Conservation (phyloP, 2,797 vertebrate species). For the Tauraco hartlaubi region DNA sequence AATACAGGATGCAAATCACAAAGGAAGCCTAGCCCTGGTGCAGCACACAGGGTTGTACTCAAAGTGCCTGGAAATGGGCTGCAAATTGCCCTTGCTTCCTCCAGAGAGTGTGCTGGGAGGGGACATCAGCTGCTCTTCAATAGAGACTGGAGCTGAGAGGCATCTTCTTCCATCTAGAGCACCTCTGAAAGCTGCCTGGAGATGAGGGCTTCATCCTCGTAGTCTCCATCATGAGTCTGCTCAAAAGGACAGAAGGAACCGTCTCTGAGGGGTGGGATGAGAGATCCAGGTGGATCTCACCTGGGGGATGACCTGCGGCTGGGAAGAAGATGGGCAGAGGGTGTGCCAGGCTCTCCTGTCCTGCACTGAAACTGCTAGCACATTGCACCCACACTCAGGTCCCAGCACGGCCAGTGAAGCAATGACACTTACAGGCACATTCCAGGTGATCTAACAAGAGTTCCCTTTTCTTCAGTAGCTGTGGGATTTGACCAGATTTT, state of each 20-base stretch:
- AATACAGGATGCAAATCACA: conserved; percentile 50
- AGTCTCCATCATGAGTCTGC: background rate
- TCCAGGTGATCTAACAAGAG: background rate
- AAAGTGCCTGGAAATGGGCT: background rate
- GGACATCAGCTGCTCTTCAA: background rate
- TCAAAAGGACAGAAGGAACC: background rate
- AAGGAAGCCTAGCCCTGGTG: background rate
- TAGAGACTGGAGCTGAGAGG: background rate
- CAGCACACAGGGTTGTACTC: background rate
- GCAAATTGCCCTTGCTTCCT: background rate
- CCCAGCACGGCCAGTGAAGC: accelerated
- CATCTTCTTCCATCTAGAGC: background rate
- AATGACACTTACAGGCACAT: accelerated
- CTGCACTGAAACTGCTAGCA: background rate
- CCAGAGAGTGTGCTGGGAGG: background rate
- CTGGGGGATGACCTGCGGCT: background rate
- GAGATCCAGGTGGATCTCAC: background rate
- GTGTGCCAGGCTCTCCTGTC: background rate
- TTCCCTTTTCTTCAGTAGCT: background rate
- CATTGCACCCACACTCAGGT: background rate
- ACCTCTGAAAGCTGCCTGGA: background rate
- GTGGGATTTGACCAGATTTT: background rate
- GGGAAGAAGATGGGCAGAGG: accelerated
- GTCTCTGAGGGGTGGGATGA: background rate
- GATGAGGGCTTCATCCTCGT: background rate